Conservation (phyloP, 2,888 invertebrate species). For the Orthosia gothica region DNA sequence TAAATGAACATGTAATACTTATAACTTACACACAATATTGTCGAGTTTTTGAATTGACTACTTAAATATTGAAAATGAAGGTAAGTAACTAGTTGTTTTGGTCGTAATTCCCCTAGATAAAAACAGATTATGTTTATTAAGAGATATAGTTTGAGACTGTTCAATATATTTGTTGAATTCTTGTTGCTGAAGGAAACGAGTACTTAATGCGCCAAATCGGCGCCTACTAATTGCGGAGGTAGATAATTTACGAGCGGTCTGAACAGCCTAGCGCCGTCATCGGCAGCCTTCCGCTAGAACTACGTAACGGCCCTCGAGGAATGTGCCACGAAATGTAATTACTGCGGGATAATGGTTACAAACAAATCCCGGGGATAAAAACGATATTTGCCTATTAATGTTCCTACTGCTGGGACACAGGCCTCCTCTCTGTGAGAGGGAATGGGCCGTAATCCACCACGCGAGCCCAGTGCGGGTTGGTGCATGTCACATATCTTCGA, state of each 20-base stretch:
- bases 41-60: background rate
- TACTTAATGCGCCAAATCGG: slow-evolving; percentile 85
- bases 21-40: background rate
- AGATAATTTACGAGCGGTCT: slow-evolving; percentile 86
- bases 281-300: slow-evolving; percentile 75
- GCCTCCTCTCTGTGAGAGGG: too few relatives aligned
- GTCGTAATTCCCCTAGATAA: background rate
- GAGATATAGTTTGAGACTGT: slow-evolving; percentile 61
- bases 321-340: slow-evolving; percentile 49
- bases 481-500: too few relatives aligned
- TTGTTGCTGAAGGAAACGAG: slow-evolving; percentile 73
- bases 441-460: too few relatives aligned
- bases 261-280: slow-evolving; percentile 78
- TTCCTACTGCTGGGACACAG: too few relatives aligned
- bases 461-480: too few relatives aligned
- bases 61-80: background rate
- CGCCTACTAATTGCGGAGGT: slow-evolving; percentile 89
- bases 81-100: background rate
- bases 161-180: slow-evolving; percentile 62
- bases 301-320: slow-evolving; percentile 68
- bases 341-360: slow-evolving; percentile 32
- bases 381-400: too few relatives aligned
- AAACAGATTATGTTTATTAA: slow-evolving; percentile 17
- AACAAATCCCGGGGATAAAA: slow-evolving; percentile 23
- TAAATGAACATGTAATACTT: background rate